Evolutionary conservation across 2,888 invertebrate genomes (phyloP), one percentile per base, ranked within the genome.

Genomic region (Agrenia bidenticulata): DNA sequence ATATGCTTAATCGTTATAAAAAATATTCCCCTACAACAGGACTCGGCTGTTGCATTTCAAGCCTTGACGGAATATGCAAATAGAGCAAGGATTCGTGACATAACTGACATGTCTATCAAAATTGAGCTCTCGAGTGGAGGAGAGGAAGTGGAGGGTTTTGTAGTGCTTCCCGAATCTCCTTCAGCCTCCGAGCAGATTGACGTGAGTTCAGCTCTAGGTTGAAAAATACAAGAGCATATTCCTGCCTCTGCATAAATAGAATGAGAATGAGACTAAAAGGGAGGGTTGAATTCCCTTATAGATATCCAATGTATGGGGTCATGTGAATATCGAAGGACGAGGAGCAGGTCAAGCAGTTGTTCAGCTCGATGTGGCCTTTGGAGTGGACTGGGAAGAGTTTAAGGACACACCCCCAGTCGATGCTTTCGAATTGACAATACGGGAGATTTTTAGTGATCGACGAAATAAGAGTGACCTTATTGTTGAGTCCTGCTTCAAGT

Each of bases 341-440:
- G 85, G 85, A 49, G 80, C 82, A 5, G 85, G 85, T 0, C 79
- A 84, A 66, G 83, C 84, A 1, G 77, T 84, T 37, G 78, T 84
- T 41, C 84, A 84, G 78, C 75, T 84, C 74, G 82, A 83, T 49
- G 78, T 68, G 15, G 42, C 59, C 0, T 68, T 59, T 24, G 81
- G 81, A n/a, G 78, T 82, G 2, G 82, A 82, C 69, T 77, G 77
- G 68, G 78, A 79, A 21, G 77, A 77, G 41, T 75, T 79, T 21
- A 73, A 77, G 37, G 79, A 80, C 63, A 73, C 77, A 39, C 81
- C 82, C 2, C 78, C 79, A 0, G 75, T 76, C 13, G 77, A 78
- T 17, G 77, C 79, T 15, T 85, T 83, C 77, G 80, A 82, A 57
- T 77, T 85, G 17, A 78, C 76, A 26, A 78, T 84, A 9, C 77